phyloP scores from a whole-genome alignment of 2,888 invertebrate species.

The Agapostemon virescens region DNA sequence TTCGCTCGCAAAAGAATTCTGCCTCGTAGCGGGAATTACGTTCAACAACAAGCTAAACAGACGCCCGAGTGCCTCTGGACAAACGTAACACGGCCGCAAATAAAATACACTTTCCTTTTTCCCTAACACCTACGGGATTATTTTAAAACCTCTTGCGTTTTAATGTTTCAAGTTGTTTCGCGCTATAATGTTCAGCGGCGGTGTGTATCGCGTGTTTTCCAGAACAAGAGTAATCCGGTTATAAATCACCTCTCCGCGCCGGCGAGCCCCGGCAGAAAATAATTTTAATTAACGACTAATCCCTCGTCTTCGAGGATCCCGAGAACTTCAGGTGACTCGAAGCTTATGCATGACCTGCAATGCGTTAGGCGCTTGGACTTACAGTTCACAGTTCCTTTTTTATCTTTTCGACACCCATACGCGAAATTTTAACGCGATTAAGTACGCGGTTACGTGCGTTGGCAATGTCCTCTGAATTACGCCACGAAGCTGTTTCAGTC shows the following conservation, averaged over 20 bases:
- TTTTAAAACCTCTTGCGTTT: conserved; percentile 33
- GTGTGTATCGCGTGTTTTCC: background rate
- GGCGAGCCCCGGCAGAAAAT: background rate
- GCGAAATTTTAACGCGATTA: no score
- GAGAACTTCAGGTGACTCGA: background rate
- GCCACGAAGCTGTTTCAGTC: no score
- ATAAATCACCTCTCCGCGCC: background rate
- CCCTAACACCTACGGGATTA: conserved; percentile 21
- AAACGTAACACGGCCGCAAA: background rate
- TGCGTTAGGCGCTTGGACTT: background rate
- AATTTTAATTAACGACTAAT: conserved; percentile 44
- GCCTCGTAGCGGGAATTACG: background rate
- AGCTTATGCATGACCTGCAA: background rate
- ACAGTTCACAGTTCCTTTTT: background rate
- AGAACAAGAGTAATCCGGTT: conserved; percentile 18
- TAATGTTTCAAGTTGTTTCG: conserved; percentile 24
- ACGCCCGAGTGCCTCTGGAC: background rate
- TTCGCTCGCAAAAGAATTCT: background rate
- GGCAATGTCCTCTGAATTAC: no score
- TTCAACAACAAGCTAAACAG: conserved; percentile 23
- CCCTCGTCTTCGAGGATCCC: background rate
- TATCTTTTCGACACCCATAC: background rate
- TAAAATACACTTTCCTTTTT: background rate
- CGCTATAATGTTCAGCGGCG: conserved; percentile 16
- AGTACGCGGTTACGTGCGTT: no score